A percentile compares a stretch with the other conserved stretches of the same genome.
These are phyloP conservation scores for Channallabes apus DNA, from an alignment of 2,797 vertebrate genomes.

Conservation along the genomic window DNA sequence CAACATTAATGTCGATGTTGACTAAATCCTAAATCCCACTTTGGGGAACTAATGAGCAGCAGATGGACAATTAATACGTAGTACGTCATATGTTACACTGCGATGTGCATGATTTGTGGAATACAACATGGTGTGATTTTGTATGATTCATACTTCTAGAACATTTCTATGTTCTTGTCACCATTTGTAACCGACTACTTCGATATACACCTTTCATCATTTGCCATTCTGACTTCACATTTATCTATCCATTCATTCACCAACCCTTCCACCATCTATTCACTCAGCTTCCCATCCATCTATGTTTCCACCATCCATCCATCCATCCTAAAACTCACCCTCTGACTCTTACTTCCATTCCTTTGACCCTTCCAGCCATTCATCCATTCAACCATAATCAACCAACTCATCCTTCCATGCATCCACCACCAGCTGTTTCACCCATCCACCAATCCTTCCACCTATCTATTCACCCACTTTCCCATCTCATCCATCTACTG, in stretches of 20 bases:
- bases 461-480: not conserved
- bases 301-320: not conserved
- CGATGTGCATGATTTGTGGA: not conserved
- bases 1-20: not conserved
- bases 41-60: not conserved
- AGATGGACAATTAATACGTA: conserved; percentile 7
- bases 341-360: not conserved
- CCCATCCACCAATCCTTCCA: not conserved
- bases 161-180: not conserved
- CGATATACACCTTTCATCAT: not conserved
- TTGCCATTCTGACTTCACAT: not conserved
- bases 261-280: not conserved
- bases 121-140: not conserved
- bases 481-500: not conserved
- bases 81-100: not conserved
- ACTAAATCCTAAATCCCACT: not conserved
- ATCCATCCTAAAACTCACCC: not conserved
- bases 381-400: not conserved
- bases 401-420: not conserved
- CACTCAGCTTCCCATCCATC: not conserved
- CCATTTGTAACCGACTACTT: no score
- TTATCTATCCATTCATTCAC: no score
- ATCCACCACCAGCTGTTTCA: not conserved
- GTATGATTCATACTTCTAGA: not conserved
- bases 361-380: not conserved